Base-by-base conservation (phyloP, 2,797 vertebrate genomes). In the Setipinna tenuifilis region DNA sequence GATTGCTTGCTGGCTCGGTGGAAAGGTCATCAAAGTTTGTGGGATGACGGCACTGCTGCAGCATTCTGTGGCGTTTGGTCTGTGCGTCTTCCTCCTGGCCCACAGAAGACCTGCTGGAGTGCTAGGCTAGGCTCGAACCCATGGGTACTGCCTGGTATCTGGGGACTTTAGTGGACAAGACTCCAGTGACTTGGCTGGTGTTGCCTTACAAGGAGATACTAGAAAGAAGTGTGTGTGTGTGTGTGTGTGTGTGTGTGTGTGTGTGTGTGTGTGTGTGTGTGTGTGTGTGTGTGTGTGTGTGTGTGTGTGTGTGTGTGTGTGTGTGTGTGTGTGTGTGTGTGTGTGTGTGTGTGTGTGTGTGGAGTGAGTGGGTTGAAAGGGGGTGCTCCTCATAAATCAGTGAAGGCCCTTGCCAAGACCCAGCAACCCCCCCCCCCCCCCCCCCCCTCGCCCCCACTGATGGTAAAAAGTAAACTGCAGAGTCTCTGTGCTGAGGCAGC, bases 121-220 rank as follows among this genome's bases (percentile, higher is more conserved):
- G 65, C 28, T 17, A 16, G 68, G 31, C 31, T 41, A 6, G 68
- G 68, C 14, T 75, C 4, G 1, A 75, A 35, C 31, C 68, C 14
- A 75, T 75, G 68, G 68, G 68, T 41, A 3, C 62, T 41, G 17
- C 65, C 31, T 35, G 68, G 68, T 28, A 41, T 75, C 16, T 28
- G 65, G 65, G 65, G 14, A 31, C 65, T 71, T 25, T 14, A 31
- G 65, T 71, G 31, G 35, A 31, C 68, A 75, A 75, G 28, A 71
- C 68, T 75, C 68, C 16, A 35, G 68, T 41, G 31, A 75, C 86
- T 90, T 83, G 41, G 87, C 90, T 93, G 93, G 90, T 89, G 86
- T 89, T 93, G 89, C 93, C 92, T 92, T 94, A 93, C 91, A 94
- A 93, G 93, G 93, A 90, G 87, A 92, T 85, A 83, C 86, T 87